Conservation (phyloP, 2,888 invertebrate species). For the Sarcophaga caerulescens region DNA sequence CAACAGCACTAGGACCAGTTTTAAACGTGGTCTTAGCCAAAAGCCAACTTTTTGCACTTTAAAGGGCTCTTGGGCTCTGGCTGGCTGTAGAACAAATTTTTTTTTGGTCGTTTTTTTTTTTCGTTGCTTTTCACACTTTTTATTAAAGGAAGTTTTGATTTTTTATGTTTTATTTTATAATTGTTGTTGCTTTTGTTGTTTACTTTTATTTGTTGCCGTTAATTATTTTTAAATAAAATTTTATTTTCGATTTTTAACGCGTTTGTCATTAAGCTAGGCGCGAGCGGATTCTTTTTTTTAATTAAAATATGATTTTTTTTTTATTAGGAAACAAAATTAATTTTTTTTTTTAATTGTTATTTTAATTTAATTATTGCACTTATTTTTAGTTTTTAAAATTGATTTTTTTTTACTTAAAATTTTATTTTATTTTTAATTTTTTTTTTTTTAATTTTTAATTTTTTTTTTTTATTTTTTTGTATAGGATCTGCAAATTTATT, state of each 20-base stretch:
- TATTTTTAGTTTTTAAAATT: slow-evolving; percentile 17
- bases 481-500: too few relatives aligned
- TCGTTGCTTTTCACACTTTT: slow-evolving; percentile 38
- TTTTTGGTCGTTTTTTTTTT: slow-evolving; percentile 32
- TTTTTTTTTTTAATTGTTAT: slow-evolving; percentile 19
- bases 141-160: slow-evolving; percentile 53
- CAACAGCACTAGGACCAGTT: slow-evolving; percentile 20
- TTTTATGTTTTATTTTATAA: slow-evolving; percentile 18
- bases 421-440: not conserved
- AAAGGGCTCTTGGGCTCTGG: slow-evolving; percentile 32
- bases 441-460: not conserved
- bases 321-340: not conserved
- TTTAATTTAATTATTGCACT: slow-evolving; percentile 58
- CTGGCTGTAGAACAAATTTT: not conserved
- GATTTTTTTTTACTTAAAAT: too few relatives aligned
- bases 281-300: slow-evolving; percentile 53
- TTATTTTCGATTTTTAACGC: slow-evolving; percentile 65
- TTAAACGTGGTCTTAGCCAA: too few relatives aligned
- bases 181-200: slow-evolving; percentile 13
- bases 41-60: not conserved
- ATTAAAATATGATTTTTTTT: slow-evolving; percentile 56
- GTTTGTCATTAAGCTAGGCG: slow-evolving; percentile 65
- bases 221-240: slow-evolving; percentile 55
- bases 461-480: slow-evolving; percentile 1
- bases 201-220: slow-evolving; percentile 5